Evolutionary conservation across 2,888 invertebrate genomes (phyloP), one percentile per base, ranked within the genome.

Genomic region (Erebia ligea): DNA sequence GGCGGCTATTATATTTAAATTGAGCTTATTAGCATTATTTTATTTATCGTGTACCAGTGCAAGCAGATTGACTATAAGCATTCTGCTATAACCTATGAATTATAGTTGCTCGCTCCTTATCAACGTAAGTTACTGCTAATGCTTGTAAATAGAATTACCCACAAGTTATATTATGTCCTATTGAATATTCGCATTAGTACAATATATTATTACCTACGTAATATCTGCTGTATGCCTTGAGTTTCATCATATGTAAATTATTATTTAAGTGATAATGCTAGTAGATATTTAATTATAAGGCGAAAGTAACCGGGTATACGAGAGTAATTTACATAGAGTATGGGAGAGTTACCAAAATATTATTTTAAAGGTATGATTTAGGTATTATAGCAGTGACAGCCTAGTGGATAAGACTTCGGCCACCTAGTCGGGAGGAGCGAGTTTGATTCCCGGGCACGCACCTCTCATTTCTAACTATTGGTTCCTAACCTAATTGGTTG

Each of bases 101-200:
- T 62, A 45, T 48, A 45, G 45, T 11, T 8, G 45, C 61, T 45
- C 21, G 6, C 21, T 62, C 61, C 61, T 62, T 62, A 62, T 62
- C 61, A 61, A 45, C 45, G 45, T 61, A 21, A 61, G 45, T 61
- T 61, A 61, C 61, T 61, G 45, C 61, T 66, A 66, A 50, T 66
- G 42, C 45, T 66, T 66, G 42, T 56, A 57, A 56, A 56, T 56
- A 48, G n/a, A 59, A 58, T 67, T 34, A 58, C 45, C 40, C 42
- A 68, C 65, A 25, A 66, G n/a, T 65, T 42, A 65, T 40, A 40
- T 21, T 34, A 34, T 54, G 13, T 17, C 13, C 56, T 42, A 40
- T 19, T 56, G 40, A 65, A 52, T 65, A 65, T 42, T 65, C 54
- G 13, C 40, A 40, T 52, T 64, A n/a, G 34, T 34, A 34, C 6